Evolutionary conservation across 1,140 invertebrate genomes (phyloP).

Genomic region (Drosophila kohkoa): DNA sequence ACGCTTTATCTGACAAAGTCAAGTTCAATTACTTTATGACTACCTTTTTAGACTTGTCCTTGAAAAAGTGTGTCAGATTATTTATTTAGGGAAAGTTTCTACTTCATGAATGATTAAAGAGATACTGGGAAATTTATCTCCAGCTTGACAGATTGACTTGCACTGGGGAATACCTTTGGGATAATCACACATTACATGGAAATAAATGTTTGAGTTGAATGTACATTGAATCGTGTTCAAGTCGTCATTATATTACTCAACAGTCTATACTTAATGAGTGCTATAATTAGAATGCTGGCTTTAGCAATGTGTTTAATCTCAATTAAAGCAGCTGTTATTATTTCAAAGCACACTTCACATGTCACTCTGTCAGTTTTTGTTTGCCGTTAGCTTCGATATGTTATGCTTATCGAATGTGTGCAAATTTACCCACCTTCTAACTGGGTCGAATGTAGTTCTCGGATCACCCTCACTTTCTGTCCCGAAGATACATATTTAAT

Average conservation of each 20-base stretch:
- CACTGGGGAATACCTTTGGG: no score
- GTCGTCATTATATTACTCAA: neutral
- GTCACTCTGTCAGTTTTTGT: neutral
- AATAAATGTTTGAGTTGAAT: no score
- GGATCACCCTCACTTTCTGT: conserved; percentile 48
- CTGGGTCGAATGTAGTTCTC: no score
- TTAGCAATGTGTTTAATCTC: conserved; percentile 8
- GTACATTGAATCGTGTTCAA: neutral
- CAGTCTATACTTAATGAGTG: neutral
- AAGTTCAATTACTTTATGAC: neutral
- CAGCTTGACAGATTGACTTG: no score
- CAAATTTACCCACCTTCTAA: conserved; percentile 12
- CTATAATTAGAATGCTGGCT: conserved; percentile 8
- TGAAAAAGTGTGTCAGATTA: neutral
- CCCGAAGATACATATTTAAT: conserved; percentile 26
- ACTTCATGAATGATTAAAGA: no score
- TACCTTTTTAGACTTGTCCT: neutral
- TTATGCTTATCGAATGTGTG: neutral
- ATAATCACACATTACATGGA: no score
- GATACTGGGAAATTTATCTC: no score
- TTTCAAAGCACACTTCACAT: neutral
- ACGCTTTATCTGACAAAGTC: neutral
- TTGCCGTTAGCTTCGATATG: conserved; percentile 4
- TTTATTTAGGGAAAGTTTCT: no score
- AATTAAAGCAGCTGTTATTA: conserved; percentile 11